These are phyloP conservation scores for Lepus townsendii DNA, from an alignment of 2,797 vertebrate genomes.

Conservation along the genomic window DNA sequence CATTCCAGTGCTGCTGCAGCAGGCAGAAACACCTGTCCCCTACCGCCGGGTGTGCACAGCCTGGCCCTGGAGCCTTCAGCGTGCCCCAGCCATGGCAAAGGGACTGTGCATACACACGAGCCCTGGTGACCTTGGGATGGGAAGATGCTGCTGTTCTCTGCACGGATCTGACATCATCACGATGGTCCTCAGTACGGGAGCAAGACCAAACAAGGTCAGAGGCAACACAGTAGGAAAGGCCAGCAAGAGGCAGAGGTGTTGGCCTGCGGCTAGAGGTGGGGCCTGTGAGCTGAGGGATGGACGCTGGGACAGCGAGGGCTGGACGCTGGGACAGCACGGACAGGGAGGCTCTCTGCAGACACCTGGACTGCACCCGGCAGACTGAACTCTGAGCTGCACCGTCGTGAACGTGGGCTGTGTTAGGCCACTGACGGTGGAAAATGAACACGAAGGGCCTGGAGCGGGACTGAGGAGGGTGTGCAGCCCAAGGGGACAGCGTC, in stretches of 20 bases:
- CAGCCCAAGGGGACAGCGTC: not conserved
- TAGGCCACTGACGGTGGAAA: not conserved
- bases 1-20: rapidly evolving
- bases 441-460: rapidly evolving
- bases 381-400: not conserved
- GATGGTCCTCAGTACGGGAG: not conserved
- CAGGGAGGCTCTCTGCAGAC: too few species aligned
- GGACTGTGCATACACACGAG: too few species aligned
- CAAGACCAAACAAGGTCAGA: too few species aligned
- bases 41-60: rapidly evolving
- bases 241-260: not conserved
- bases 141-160: too few species aligned
- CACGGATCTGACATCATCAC: too few species aligned
- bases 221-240: not conserved
- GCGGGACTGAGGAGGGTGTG: not conserved
- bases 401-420: not conserved
- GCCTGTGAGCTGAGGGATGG: not conserved
- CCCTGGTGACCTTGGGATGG: not conserved
- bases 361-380: too few species aligned
- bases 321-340: too few species aligned
- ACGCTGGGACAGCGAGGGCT: not conserved
- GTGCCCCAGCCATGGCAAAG: not conserved
- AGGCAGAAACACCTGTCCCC: not conserved
- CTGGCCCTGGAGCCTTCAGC: not conserved
- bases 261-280: not conserved